Conservation (phyloP, 2,113 vertebrate genomes). For the Pangasianodon hypophthalmus region DNA sequence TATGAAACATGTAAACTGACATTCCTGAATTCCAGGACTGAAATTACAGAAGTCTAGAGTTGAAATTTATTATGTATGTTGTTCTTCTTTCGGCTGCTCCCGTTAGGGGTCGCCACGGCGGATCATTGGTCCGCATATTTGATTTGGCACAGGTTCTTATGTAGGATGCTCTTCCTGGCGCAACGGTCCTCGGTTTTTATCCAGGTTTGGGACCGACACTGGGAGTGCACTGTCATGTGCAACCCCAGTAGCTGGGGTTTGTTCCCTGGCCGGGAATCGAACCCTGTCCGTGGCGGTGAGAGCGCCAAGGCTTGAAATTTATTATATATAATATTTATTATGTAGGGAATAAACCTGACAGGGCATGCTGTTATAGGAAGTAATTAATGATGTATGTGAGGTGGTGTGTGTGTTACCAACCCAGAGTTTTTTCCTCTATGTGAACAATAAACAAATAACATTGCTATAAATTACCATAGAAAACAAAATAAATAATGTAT, state of each 20-base stretch:
- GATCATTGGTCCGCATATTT: no score
- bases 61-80: background rate
- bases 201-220: no score
- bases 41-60: background rate
- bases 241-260: no score
- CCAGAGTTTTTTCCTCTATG: no score
- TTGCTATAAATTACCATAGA: background rate
- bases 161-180: no score
- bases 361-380: background rate
- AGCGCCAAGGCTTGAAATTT: background rate
- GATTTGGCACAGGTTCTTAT: no score
- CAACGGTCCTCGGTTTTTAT: no score
- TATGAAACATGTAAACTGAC: background rate
- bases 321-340: background rate
- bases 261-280: no score
- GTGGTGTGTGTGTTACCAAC: background rate
- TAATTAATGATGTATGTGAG: background rate
- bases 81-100: no score
- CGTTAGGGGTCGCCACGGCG: no score
- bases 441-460: background rate
- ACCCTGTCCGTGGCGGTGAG: no score
- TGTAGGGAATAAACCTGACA: background rate
- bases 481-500: background rate
- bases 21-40: background rate
- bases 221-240: no score